Base-by-base conservation (phyloP, 92 coral and sea anemone genomes). In the Meandrina meandrites region DNA sequence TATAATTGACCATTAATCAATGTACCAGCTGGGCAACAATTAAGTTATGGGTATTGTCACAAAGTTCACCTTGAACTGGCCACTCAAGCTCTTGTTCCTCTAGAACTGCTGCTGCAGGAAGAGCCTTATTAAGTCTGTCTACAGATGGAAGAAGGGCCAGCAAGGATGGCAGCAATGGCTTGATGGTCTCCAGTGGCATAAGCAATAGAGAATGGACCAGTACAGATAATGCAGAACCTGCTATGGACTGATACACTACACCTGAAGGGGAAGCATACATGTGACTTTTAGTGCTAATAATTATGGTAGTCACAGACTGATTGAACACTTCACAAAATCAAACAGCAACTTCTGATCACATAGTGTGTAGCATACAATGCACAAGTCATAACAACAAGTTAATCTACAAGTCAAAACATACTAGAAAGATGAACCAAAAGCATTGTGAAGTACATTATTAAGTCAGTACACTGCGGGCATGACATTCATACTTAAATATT, bases 1-100 rank as follows among this genome's bases (percentile, higher is more conserved):
- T n/a, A 67, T 2, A 2, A 40, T 40, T 40, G 45, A 40, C 45
- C 45, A 40, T 40, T 40, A 40, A 40, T 40, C 3, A 40, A 40
- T 40, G 45, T 40, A 6, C 6, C 45, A 40, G n/a, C n/a, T n/a
- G 45, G 45, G 45, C 45, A 40, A 40, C 45, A 40, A 40, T 2
- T 40, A 40, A 40, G 45, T 2, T 40, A 40, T n/a, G n/a, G n/a
- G n/a, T n/a, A 64, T 8, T 64, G 71, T 24, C 31, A 67, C 36
- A 13, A 19, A 47, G 32, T 34, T 79, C 32, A 94, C 98, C 98
- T 80, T 90, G 90, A 28, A 94, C 94, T 56, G 98, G 98, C 98
- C 98, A 94, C 84, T 94, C 98, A 15, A 94, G 83, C 66, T 94
- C 98, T 86, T 94, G 98, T 48, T 92, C 98, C 84, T 94, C 98